phyloP scores from a whole-genome alignment of 2,113 vertebrate genomes.

The Salvelinus sp. region DNA sequence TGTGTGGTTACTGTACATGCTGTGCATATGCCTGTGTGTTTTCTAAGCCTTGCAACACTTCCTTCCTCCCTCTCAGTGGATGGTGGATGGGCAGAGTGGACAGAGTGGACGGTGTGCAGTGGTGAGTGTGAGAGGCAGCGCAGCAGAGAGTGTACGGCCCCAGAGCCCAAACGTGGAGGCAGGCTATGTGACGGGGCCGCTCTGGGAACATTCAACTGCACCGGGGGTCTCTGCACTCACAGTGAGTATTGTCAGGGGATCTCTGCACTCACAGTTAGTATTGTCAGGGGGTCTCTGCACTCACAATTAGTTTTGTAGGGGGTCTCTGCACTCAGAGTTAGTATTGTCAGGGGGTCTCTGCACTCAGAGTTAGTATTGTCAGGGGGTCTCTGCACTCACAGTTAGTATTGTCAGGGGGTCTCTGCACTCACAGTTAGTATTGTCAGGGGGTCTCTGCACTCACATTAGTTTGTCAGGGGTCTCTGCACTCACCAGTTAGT shows the following conservation, averaged over 20 bases:
- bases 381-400: conserved; percentile 90
- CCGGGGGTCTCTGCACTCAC: conserved; percentile 91
- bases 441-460: conserved; percentile 84
- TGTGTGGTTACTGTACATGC: neutral
- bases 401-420: conserved; percentile 73
- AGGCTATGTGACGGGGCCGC: conserved; percentile 84
- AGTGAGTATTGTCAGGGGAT: conserved; percentile 81
- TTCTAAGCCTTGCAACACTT: neutral
- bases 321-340: conserved; percentile 88
- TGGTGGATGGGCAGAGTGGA: conserved; percentile 89
- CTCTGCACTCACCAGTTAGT: too few species aligned
- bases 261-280: conserved; percentile 84
- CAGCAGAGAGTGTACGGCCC: conserved; percentile 82
- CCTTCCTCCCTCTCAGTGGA: conserved; percentile 70
- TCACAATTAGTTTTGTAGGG: conserved; percentile 75
- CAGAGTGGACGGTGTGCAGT: conserved; percentile 86
- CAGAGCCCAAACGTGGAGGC: conserved; percentile 84
- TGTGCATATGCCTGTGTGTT: too few species aligned
- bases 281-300: conserved; percentile 84
- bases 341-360: conserved; percentile 79
- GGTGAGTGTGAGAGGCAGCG: conserved; percentile 81
- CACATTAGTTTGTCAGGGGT: too few species aligned
- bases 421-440: conserved; percentile 83
- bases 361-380: conserved; percentile 75
- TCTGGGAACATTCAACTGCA: conserved; percentile 89